These are phyloP conservation scores for Monomorium pharaonis DNA, from an alignment of 1,140 invertebrate species.

Conservation along the genomic window DNA sequence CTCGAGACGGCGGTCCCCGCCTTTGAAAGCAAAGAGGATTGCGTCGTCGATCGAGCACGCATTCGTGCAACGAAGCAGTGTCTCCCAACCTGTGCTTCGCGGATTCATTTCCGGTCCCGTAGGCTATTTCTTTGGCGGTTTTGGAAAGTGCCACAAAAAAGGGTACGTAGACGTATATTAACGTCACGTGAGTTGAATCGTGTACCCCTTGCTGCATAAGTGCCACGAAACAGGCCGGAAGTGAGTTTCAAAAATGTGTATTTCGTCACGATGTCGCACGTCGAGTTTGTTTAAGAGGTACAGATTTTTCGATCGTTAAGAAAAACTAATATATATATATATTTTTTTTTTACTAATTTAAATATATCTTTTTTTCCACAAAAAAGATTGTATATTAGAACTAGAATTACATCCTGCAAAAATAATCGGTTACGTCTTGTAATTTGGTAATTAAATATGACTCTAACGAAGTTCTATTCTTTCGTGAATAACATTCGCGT, in stretches of 20 bases:
- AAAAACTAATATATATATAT: neutral
- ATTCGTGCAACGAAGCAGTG: conserved; percentile 39
- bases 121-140: conserved; percentile 25
- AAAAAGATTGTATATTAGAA: neutral
- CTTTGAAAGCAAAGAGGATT: conserved; percentile 24
- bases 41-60: conserved; percentile 36
- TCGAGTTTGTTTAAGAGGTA: conserved; percentile 3
- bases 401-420: neutral
- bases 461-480: neutral
- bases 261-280: neutral
- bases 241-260: conserved; percentile 17
- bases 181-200: conserved; percentile 26
- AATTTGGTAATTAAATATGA: neutral
- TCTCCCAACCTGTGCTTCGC: conserved; percentile 19
- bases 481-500: neutral
- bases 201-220: neutral
- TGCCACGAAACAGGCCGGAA: conserved; percentile 13
- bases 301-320: neutral
- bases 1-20: conserved; percentile 18
- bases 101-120: conserved; percentile 46
- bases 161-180: conserved; percentile 44
- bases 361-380: neutral
- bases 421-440: neutral
- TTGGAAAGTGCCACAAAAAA: conserved; percentile 30
- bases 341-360: neutral